phyloP scores from a whole-genome alignment of 37 sponge, comb jelly and placozoan genomes.

The Cladorhizidae sp. region DNA sequence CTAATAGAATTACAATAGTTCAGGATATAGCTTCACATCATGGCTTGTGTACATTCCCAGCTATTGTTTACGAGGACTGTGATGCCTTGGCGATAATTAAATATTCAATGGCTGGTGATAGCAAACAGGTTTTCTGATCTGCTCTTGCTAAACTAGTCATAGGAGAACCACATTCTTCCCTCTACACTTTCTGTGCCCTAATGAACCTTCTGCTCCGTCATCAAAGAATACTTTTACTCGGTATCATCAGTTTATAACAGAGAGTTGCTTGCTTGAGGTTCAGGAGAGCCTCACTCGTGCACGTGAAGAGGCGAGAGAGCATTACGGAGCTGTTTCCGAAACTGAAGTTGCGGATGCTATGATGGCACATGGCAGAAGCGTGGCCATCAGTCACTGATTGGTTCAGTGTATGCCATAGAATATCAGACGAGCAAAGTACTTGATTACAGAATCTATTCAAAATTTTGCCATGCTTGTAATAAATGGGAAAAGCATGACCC shows the following conservation, averaged over 20 bases:
- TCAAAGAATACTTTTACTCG: neutral
- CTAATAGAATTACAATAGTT: too few relatives aligned
- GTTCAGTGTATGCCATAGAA: neutral
- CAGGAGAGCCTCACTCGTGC: neutral
- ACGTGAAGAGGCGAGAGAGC: neutral
- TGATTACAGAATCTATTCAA: neutral
- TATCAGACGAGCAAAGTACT: neutral
- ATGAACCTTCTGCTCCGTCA: neutral
- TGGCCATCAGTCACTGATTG: neutral
- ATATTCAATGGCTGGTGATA: too few relatives aligned
- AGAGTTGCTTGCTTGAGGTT: neutral
- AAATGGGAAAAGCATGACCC: neutral
- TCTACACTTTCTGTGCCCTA: neutral
- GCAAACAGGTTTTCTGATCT: too few relatives aligned
- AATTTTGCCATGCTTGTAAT: neutral
- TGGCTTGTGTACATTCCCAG: too few relatives aligned
- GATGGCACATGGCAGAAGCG: neutral
- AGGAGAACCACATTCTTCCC: neutral
- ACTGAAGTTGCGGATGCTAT: neutral
- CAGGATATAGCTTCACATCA: too few relatives aligned
- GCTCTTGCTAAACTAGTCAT: neutral
- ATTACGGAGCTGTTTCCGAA: neutral
- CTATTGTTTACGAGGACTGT: too few relatives aligned
- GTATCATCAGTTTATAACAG: neutral
- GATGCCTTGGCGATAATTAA: too few relatives aligned